phyloP scores from a whole-genome alignment of 2,797 vertebrate genomes.

The Sebastes goodei region DNA sequence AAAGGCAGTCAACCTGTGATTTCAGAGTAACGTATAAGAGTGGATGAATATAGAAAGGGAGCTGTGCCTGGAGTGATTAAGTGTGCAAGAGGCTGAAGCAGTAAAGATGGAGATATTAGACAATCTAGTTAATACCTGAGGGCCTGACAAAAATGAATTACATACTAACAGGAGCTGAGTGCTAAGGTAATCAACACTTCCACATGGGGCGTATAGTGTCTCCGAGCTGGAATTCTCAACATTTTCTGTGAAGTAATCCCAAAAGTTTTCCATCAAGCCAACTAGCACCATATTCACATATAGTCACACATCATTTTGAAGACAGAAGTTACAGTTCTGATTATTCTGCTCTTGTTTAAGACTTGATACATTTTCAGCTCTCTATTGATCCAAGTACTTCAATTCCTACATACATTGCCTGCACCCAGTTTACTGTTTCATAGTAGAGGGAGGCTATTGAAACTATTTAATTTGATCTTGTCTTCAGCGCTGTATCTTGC shows the following conservation, averaged over 20 bases:
- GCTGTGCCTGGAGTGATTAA: constrained; percentile 16
- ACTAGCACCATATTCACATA: background rate
- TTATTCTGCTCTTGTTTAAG: background rate
- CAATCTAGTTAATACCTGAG: constrained; percentile 29
- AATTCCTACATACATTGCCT: background rate
- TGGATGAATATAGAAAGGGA: constrained; percentile 5
- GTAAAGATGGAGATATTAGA: constrained; percentile 38
- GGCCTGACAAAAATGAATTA: constrained; percentile 37
- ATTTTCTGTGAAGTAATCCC: constrained; percentile 28
- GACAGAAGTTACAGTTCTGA: background rate
- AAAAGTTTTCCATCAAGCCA: background rate
- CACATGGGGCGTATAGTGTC: background rate
- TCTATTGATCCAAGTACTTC: background rate
- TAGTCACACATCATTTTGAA: background rate
- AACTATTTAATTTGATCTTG: constrained; percentile 60
- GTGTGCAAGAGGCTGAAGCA: constrained; percentile 17
- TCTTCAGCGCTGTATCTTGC: constrained; percentile 49
- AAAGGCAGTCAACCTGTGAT: constrained; percentile 25
- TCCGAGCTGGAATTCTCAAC: constrained; percentile 22
- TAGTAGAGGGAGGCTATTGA: constrained; percentile 28
- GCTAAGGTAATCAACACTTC: constrained; percentile 61
- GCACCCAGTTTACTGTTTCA: background rate
- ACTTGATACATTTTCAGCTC: background rate
- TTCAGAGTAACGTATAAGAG: constrained; percentile 22
- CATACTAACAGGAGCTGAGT: constrained; percentile 27